Base-by-base conservation (phyloP, 2,888 invertebrate species). In the Cinara cedri region DNA sequence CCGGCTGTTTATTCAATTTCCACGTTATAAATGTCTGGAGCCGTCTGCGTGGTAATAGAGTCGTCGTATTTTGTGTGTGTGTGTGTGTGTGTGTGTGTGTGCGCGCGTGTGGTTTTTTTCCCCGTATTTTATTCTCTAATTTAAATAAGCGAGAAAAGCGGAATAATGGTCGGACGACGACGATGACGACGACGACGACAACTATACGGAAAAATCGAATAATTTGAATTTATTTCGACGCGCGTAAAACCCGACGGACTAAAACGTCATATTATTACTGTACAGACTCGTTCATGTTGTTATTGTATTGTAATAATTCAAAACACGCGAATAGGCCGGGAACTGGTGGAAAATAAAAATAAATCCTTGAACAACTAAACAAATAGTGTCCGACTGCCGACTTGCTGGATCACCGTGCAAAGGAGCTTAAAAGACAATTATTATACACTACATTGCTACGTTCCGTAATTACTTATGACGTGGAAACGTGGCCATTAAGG, bases 211-310 rank as follows among this genome's bases (percentile, higher is more conserved):
- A 46, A 19, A 13, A 1, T n/a, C 14, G 34, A 75, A 75, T 55
- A 55, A 55, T 66, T 63, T 26, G 19, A 55, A 65, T 55, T 26
- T 44, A 66, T 75, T 75, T 55, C 26, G 34, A 63, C 42, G 21
- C 26, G 24, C 24, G 49, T 13, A 57, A 42, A 21, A 16, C 14
- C 13, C 19, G 51, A 34, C 34, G 34, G 34, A n/a, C n/a, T n/a
- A n/a, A n/a, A n/a, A n/a, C n/a, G n/a, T n/a, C n/a, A n/a, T n/a
- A n/a, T n/a, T n/a, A n/a, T n/a, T n/a, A n/a, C n/a, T n/a, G n/a
- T n/a, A n/a, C n/a, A n/a, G n/a, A n/a, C n/a, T n/a, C n/a, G n/a
- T n/a, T n/a, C n/a, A n/a, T n/a, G n/a, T n/a, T n/a, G n/a, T n/a
- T n/a, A n/a, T n/a, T n/a, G n/a, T n/a, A n/a, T n/a, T n/a, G n/a